Conservation (phyloP, 2,113 vertebrate species). For the Silurus glanis region DNA sequence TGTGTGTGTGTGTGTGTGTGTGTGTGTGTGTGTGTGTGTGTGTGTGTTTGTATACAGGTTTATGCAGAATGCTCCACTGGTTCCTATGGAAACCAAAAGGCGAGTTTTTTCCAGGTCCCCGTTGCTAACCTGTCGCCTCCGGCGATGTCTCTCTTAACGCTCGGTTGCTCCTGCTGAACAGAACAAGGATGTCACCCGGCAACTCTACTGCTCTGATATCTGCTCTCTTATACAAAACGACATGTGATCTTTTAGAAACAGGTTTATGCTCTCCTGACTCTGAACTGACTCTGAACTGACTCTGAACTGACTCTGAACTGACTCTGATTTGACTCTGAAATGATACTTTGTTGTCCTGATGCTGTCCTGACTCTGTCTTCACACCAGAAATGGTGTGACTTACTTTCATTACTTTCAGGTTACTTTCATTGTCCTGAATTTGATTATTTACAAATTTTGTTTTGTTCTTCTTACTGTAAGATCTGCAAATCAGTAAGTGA, state of each 20-base stretch:
- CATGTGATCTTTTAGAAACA: background rate
- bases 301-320: too few species aligned
- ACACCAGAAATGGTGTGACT: too few species aligned
- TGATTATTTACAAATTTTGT: too few species aligned
- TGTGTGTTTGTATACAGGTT: slow-evolving; percentile 15
- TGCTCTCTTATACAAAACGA: background rate
- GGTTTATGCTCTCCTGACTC: background rate
- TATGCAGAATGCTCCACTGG: slow-evolving; percentile 30
- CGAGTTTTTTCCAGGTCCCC: slow-evolving; percentile 51
- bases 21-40: background rate
- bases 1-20: slow-evolving; percentile 6
- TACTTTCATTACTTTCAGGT: too few species aligned
- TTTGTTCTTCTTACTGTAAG: too few species aligned
- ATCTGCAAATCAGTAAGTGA: too few species aligned
- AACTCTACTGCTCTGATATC: background rate
- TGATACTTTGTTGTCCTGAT: too few species aligned
- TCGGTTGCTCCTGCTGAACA: slow-evolving; percentile 49
- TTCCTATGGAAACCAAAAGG: slow-evolving; percentile 50
- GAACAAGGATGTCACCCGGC: background rate
- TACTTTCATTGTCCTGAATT: too few species aligned
- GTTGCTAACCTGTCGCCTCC: slow-evolving; percentile 57
- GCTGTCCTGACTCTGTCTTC: too few species aligned
- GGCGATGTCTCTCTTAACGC: slow-evolving; percentile 53
- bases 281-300: background rate
- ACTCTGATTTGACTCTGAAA: too few species aligned